These are phyloP conservation scores for Digitonthophagus gazella DNA, from an alignment of 2,888 invertebrate genomes.

Conservation along the genomic window DNA sequence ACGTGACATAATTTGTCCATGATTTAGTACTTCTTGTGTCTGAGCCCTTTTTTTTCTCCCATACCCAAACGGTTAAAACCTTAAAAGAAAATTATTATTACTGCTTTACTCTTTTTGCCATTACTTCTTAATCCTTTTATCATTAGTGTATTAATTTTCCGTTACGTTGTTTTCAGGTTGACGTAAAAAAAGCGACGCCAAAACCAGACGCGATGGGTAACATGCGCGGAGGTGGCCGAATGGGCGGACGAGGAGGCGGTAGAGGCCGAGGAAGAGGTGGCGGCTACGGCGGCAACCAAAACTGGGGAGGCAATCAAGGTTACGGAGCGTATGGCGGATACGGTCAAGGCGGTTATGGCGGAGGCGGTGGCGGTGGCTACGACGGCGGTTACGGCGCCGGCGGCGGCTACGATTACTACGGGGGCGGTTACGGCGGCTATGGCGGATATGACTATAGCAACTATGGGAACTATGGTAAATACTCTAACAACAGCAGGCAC, in stretches of 20 bases:
- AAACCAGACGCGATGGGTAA: constrained; percentile 71
- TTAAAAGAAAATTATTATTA: too few relatives aligned
- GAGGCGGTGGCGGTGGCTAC: constrained; percentile 75
- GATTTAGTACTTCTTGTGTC: too few relatives aligned
- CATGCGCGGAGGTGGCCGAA: constrained; percentile 60
- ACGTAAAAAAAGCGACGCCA: constrained; percentile 93
- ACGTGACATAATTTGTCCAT: too few relatives aligned
- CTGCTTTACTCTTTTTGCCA: too few relatives aligned
- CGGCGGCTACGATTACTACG: constrained; percentile 69
- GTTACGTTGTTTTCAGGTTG: constrained; percentile 60
- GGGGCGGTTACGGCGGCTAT: constrained; percentile 76
- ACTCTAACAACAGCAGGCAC: constrained; percentile 47
- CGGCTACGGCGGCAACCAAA: constrained; percentile 65
- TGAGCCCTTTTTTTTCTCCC: too few relatives aligned
- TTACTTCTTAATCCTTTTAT: neutral
- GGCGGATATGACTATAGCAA: constrained; percentile 79
- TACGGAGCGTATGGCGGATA: constrained; percentile 60
- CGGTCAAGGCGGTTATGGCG: constrained; percentile 58
- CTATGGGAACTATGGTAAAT: constrained; percentile 82
- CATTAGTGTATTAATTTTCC: constrained; percentile 10
- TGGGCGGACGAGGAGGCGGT: constrained; percentile 64
- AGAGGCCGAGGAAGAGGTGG: constrained; percentile 71
- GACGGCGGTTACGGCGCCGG: constrained; percentile 76
- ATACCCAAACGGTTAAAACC: too few relatives aligned
- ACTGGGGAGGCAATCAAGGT: constrained; percentile 64